These are phyloP conservation scores for Rostratula benghalensis DNA, from an alignment of 2,113 vertebrate species.

Conservation along the genomic window DNA sequence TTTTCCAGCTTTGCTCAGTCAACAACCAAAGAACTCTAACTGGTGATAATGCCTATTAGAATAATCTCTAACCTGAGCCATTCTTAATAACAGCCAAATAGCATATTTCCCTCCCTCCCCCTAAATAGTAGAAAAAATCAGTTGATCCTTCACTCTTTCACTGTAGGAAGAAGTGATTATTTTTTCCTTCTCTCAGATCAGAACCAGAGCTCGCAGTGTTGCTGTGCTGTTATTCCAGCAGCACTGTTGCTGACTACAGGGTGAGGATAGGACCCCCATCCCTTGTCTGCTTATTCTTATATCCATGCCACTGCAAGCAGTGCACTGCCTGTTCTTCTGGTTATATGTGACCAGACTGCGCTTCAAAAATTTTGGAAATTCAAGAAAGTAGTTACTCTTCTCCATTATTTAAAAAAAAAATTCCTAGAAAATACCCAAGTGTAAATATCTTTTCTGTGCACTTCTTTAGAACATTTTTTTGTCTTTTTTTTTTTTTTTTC, in stretches of 20 bases:
- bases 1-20: neutral
- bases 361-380: neutral
- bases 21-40: neutral
- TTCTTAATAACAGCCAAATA: neutral
- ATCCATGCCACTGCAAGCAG: neutral
- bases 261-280: neutral
- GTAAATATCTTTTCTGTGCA: neutral
- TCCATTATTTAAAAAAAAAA: neutral
- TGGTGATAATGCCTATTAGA: neutral
- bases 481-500: fast-evolving
- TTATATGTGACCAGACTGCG: neutral
- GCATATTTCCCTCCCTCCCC: too few relatives aligned
- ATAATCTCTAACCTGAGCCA: neutral
- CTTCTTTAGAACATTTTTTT: neutral
- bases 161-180: neutral
- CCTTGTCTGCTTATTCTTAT: neutral
- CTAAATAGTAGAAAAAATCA: neutral
- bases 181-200: neutral
- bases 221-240: neutral
- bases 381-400: neutral
- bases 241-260: neutral
- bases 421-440: neutral
- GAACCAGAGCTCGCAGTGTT: fast-evolving
- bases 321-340: neutral
- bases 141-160: neutral